Percentiles rank a stretch among this genome's conserved stretches.
Conservation (phyloP, 2,113 vertebrate genomes). For the Crotalus tigris region DNA sequence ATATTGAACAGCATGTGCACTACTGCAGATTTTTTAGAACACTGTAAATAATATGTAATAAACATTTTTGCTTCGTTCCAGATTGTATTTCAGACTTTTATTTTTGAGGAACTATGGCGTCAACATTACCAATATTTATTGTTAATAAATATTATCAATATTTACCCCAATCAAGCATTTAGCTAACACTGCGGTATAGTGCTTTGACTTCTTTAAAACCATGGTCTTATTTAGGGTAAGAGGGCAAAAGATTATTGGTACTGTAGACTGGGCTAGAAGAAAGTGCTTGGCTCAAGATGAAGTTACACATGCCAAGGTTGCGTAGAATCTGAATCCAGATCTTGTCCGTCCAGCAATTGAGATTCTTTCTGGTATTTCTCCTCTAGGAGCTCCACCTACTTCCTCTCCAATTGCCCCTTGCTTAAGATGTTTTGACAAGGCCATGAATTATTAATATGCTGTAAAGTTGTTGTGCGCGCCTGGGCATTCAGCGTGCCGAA, state of each 20-base stretch:
- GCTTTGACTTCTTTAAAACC: neutral
- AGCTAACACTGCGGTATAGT: neutral
- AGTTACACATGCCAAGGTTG: no score
- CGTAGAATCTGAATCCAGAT: neutral
- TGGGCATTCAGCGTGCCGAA: slow-evolving; percentile 21
- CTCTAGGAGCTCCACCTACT: accelerated
- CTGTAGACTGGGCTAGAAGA: neutral
- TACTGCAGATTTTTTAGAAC: neutral
- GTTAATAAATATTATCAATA: no score
- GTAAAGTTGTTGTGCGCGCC: neutral
- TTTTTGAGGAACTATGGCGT: neutral
- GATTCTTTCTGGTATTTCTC: neutral
- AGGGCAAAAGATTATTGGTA: neutral
- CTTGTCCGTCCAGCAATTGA: neutral
- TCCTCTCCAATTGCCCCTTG: accelerated
- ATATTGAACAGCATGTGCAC: neutral
- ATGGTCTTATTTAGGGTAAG: neutral
- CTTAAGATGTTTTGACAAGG: neutral
- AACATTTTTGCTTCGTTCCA: neutral
- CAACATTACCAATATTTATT: neutral
- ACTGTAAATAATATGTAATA: neutral
- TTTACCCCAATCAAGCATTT: neutral
- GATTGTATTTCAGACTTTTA: neutral
- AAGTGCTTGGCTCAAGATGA: neutral
- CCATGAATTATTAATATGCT: slow-evolving; percentile 1